These are phyloP conservation scores for Erynnis tages DNA, from an alignment of 2,888 invertebrate species.

Conservation along the genomic window DNA sequence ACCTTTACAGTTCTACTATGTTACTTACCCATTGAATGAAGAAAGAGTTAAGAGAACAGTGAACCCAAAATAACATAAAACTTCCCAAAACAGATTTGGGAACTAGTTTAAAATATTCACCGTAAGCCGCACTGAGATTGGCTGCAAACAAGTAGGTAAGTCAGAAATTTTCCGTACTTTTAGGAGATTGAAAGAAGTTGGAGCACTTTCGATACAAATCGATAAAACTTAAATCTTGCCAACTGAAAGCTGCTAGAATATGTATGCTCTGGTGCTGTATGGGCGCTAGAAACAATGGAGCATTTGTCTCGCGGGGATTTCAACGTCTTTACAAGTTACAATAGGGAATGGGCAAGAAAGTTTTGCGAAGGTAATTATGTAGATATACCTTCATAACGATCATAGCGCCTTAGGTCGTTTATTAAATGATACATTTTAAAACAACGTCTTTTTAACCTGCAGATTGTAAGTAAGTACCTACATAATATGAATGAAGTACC, in stretches of 20 bases:
- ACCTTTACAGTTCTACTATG: too few species aligned
- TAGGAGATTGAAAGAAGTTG: constrained; percentile 17
- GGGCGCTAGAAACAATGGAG: constrained; percentile 47
- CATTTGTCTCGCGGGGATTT: constrained; percentile 32
- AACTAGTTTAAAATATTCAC: constrained; percentile 23
- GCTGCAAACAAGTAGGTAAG: constrained; percentile 13
- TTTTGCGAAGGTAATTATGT: too few species aligned
- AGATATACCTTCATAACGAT: too few species aligned
- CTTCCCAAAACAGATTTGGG: constrained; percentile 19
- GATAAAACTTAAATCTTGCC: constrained; percentile 41
- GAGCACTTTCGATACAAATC: constrained; percentile 38
- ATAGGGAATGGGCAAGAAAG: too few species aligned
- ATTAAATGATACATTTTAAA: too few species aligned
- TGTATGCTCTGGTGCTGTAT: constrained; percentile 46
- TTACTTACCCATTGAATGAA: background rate
- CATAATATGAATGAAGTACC: too few species aligned
- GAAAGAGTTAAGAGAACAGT: background rate
- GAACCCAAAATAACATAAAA: constrained; percentile 3
- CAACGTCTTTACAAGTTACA: constrained; percentile 12
- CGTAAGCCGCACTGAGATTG: constrained; percentile 20
- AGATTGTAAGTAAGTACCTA: too few species aligned
- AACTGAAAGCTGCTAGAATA: constrained; percentile 52
- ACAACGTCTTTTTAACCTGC: too few species aligned
- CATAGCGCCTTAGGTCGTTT: too few species aligned
- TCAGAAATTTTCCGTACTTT: constrained; percentile 6